A percentile compares a stretch with the other conserved stretches of the same genome.
Conservation (phyloP, 2,888 invertebrate genomes). For the Dolomedes plantarius region DNA sequence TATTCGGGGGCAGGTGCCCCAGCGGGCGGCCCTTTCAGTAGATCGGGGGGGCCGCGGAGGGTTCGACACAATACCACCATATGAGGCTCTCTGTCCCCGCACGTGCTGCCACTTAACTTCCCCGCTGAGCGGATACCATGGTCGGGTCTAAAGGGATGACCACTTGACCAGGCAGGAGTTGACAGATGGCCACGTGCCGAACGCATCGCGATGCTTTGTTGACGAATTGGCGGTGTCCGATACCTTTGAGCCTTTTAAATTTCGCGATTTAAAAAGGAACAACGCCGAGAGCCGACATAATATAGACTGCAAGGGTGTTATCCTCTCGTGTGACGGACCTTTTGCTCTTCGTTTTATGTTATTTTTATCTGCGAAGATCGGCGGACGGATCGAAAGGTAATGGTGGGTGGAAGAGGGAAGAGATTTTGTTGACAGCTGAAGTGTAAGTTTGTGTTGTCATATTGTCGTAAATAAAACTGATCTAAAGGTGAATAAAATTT, state of each 20-base stretch:
- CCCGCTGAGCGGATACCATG: background rate
- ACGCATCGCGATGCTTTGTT: conserved; percentile 2
- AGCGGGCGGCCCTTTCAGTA: conserved; percentile 38
- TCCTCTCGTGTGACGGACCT: too few relatives aligned
- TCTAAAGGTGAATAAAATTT: too few relatives aligned
- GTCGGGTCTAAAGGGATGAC: conserved; percentile 24
- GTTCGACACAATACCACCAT: conserved; percentile 20
- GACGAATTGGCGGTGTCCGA: background rate
- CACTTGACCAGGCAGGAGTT: conserved; percentile 40
- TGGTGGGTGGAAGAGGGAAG: too few relatives aligned
- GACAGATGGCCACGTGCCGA: conserved; percentile 66
- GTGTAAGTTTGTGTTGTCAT: too few relatives aligned
- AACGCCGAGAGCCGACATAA: too few relatives aligned
- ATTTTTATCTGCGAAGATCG: too few relatives aligned
- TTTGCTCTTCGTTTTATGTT: too few relatives aligned
- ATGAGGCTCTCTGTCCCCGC: conserved; percentile 44
- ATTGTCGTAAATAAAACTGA: too few relatives aligned
- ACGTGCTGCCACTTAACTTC: conserved; percentile 65
- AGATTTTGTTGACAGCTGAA: too few relatives aligned
- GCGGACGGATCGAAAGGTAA: too few relatives aligned
- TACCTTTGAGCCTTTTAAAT: background rate
- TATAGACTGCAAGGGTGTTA: too few relatives aligned
- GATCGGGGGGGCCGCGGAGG: conserved; percentile 12
- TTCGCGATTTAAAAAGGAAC: too few relatives aligned
- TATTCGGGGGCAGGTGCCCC: conserved; percentile 50